Conservation (phyloP, 2,888 invertebrate species). For the Xiphydria camelus region DNA sequence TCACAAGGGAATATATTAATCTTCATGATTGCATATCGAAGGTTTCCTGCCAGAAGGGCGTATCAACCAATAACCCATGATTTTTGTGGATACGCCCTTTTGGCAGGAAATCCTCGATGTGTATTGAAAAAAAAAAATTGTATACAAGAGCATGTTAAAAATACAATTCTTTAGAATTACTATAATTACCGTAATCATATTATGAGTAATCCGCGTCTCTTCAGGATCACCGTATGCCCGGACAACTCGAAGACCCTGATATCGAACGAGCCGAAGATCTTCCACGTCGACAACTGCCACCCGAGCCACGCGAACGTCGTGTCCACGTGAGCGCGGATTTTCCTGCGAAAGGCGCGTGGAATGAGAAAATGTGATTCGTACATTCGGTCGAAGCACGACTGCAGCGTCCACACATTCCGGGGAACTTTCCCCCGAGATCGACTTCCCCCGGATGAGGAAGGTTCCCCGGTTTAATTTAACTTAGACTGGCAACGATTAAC, state of each 20-base stretch:
- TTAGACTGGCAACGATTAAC: too few relatives aligned
- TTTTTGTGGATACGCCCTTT: too few relatives aligned
- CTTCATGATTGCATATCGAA: too few relatives aligned
- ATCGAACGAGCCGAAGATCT: constrained; percentile 63
- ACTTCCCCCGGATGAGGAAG: too few relatives aligned
- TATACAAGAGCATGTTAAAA: too few relatives aligned
- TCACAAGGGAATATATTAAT: too few relatives aligned
- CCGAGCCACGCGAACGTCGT: constrained; percentile 38
- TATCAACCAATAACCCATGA: too few relatives aligned
- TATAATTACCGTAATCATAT: constrained; percentile 11
- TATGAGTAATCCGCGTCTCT: constrained; percentile 26
- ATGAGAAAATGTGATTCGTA: constrained; percentile 4
- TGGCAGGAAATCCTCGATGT: too few relatives aligned
- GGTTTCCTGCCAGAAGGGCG: too few relatives aligned
- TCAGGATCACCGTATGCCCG: constrained; percentile 72
- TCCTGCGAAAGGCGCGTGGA: too few relatives aligned
- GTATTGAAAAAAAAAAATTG: not conserved
- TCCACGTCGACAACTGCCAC: constrained; percentile 48
- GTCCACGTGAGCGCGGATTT: constrained; percentile 38
- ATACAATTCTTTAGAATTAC: not conserved
- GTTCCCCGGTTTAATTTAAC: too few relatives aligned
- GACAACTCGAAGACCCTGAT: constrained; percentile 68
- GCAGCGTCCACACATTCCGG: not conserved
- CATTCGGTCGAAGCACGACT: not conserved
- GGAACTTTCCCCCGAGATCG: too few relatives aligned